Evolutionary conservation across 2,888 invertebrate genomes (phyloP).

Genomic region (Papilio protenor): DNA sequence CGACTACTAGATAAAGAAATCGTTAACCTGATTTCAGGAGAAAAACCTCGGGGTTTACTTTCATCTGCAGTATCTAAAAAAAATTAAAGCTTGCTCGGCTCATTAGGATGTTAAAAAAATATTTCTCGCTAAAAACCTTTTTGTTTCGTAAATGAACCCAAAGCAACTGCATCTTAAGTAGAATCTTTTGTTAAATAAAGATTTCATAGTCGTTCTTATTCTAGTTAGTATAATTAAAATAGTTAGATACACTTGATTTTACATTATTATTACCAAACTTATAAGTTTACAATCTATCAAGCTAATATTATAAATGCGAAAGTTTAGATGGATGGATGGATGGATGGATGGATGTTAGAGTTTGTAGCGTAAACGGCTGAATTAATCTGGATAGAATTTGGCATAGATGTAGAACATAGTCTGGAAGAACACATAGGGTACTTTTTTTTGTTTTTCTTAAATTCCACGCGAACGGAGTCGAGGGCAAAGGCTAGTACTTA

Average conservation of each 20-base stretch:
- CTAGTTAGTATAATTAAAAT: background rate
- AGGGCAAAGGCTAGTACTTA: too few relatives aligned
- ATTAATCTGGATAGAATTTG: too few relatives aligned
- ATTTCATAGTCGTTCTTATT: background rate
- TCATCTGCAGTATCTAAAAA: conserved; percentile 38
- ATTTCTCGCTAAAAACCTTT: conserved; percentile 26
- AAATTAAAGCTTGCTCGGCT: conserved; percentile 26
- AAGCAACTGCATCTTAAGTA: conserved; percentile 20
- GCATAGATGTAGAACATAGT: too few relatives aligned
- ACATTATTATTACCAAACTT: too few relatives aligned
- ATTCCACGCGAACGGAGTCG: too few relatives aligned
- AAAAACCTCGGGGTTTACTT: conserved; percentile 32
- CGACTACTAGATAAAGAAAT: conserved; percentile 42
- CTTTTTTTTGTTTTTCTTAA: too few relatives aligned
- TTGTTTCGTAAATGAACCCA: conserved; percentile 8
- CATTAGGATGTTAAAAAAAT: conserved; percentile 29
- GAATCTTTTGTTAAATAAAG: background rate
- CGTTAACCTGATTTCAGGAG: conserved; percentile 42
- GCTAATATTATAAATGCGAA: too few relatives aligned
- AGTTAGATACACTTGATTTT: background rate
- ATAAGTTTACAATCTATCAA: too few relatives aligned
- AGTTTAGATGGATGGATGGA: too few relatives aligned
- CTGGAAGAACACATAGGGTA: too few relatives aligned
- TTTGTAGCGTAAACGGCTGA: too few relatives aligned
- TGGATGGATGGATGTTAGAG: too few relatives aligned